Percentiles rank a stretch among this genome's conserved stretches.
phyloP scores from a whole-genome alignment of 2,113 vertebrate genomes.

The Choloepus hoffmanni region DNA sequence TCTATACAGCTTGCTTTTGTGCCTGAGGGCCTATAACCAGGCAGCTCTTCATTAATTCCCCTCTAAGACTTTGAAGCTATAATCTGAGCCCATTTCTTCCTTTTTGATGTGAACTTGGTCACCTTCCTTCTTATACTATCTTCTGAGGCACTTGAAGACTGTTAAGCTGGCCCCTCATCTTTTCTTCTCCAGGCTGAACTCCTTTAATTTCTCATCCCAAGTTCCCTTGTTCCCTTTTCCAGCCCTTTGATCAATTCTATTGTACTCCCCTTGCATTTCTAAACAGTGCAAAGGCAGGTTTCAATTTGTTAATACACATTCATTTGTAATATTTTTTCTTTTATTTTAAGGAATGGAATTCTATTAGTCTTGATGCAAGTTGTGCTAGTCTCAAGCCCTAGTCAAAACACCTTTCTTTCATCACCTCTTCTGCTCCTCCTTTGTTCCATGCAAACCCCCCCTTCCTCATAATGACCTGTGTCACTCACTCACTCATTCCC shows the following conservation, averaged over 20 bases:
- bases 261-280: slow-evolving; percentile 7
- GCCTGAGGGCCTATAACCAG: not conserved
- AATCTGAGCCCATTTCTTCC: slow-evolving; percentile 36
- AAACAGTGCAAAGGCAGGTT: not conserved
- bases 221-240: slow-evolving; percentile 24
- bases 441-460: not conserved
- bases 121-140: slow-evolving; percentile 37
- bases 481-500: not conserved
- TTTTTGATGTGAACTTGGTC: slow-evolving; percentile 47
- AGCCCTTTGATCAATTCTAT: slow-evolving; percentile 60
- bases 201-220: slow-evolving; percentile 49
- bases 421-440: not conserved
- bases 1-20: not conserved
- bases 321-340: not conserved
- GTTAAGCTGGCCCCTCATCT: not conserved
- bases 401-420: not conserved
- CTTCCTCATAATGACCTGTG: not conserved
- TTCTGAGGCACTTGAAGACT: slow-evolving; percentile 55
- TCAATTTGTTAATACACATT: not conserved
- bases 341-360: not conserved
- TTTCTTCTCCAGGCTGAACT: slow-evolving; percentile 25
- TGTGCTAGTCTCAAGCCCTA: not conserved
- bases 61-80: not conserved
- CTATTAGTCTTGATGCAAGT: not conserved
- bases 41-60: slow-evolving; percentile 31